Conservation (phyloP, 2,797 vertebrate species). For the Pangasius djambal region DNA sequence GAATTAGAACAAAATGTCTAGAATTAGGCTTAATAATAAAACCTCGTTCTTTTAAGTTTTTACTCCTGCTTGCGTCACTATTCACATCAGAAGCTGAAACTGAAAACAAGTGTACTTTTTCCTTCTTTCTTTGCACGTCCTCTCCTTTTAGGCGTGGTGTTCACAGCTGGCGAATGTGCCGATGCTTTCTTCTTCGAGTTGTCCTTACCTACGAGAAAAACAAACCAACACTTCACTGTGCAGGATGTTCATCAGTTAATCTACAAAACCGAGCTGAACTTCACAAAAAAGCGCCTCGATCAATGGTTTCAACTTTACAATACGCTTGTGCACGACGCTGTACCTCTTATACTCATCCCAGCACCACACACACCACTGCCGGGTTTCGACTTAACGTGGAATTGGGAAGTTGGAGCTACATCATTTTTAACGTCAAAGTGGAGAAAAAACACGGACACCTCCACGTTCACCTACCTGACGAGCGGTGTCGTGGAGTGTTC, state of each 20-base stretch:
- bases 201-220: conserved; percentile 11
- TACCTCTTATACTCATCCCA: background rate
- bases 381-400: background rate
- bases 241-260: background rate
- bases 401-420: background rate
- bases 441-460: too few relatives aligned
- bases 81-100: background rate
- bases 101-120: background rate
- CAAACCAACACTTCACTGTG: background rate
- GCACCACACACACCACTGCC: background rate
- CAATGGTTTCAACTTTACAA: background rate
- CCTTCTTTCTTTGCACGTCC: background rate
- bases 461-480: too few relatives aligned
- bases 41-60: background rate
- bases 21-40: background rate
- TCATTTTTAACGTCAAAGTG: too few relatives aligned
- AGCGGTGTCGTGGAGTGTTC: too few relatives aligned
- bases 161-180: background rate
- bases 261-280: background rate
- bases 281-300: background rate
- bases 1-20: background rate
- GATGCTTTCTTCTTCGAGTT: background rate
- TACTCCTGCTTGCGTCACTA: background rate
- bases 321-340: background rate
- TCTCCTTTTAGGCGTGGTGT: conserved; percentile 20